phyloP scores from a whole-genome alignment of 2,888 invertebrate species.

The Mechanitis mazaeus region DNA sequence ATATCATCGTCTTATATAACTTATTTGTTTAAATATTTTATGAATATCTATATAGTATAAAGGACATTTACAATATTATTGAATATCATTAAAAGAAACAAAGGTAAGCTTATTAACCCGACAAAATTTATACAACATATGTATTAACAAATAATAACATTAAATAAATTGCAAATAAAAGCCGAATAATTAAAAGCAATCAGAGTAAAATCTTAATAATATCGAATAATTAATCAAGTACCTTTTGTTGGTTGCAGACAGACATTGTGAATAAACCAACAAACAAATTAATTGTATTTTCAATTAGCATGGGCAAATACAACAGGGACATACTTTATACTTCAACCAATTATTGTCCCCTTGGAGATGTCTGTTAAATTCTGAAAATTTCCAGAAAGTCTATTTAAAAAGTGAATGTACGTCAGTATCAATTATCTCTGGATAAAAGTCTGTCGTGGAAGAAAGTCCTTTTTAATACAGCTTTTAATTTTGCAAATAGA shows the following conservation, averaged over 20 bases:
- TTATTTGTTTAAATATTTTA: too few species aligned
- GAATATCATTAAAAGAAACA: too few species aligned
- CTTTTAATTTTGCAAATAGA: conserved; percentile 46
- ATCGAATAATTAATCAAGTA: conserved; percentile 4
- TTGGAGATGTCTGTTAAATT: conserved; percentile 11
- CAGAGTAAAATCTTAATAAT: conserved; percentile 1
- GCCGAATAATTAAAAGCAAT: too few species aligned
- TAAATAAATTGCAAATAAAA: background rate
- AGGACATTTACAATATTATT: too few species aligned
- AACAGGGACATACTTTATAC: conserved; percentile 23
- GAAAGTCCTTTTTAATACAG: conserved; percentile 29
- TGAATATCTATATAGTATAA: too few species aligned
- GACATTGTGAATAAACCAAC: conserved; percentile 20
- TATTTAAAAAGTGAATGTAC: conserved; percentile 10
- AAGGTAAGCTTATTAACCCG: too few species aligned
- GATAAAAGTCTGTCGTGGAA: conserved; percentile 21
- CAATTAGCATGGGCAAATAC: conserved; percentile 21
- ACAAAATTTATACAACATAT: too few species aligned
- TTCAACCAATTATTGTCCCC: conserved; percentile 13
- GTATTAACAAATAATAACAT: background rate
- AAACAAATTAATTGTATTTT: conserved; percentile 25
- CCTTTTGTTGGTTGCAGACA: conserved; percentile 20
- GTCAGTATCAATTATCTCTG: conserved; percentile 28
- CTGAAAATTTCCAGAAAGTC: conserved; percentile 3
- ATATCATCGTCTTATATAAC: too few species aligned